Conservation (phyloP, 2,797 vertebrate species). For the Anabacerthia variegaticeps region DNA sequence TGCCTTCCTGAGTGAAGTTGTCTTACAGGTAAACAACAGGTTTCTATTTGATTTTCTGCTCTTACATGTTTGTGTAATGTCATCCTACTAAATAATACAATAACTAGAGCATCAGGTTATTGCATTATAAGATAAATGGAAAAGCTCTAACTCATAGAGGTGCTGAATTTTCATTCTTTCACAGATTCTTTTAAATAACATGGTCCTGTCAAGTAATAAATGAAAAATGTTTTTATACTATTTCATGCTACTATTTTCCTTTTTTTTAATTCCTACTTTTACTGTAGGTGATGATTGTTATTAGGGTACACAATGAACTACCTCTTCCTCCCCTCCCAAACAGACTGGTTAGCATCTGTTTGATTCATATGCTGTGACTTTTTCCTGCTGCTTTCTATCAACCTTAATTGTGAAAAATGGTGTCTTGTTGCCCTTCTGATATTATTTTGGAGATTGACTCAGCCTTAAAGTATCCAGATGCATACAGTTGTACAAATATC, state of each 20-base stretch:
- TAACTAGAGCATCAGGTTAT: not conserved
- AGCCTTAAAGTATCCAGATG: conserved; percentile 81
- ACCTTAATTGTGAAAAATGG: conserved; percentile 83
- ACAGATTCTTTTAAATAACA: not conserved
- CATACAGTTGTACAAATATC: conserved; percentile 78
- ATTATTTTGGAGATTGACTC: conserved; percentile 80
- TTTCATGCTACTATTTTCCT: not conserved
- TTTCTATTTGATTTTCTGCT: not conserved
- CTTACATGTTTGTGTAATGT: not conserved
- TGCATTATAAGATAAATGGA: not conserved
- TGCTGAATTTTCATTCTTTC: not conserved
- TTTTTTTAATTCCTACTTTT: not conserved
- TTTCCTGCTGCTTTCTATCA: conserved; percentile 88
- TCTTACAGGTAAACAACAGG: not conserved
- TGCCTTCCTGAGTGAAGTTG: not conserved
- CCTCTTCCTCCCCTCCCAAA: conserved; percentile 63
- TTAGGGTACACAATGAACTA: conserved; percentile 60
- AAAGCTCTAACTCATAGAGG: not conserved
- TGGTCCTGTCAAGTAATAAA: not conserved
- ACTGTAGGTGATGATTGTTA: conserved; percentile 64
- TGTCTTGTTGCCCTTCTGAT: conserved; percentile 81
- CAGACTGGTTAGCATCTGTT: conserved; percentile 75
- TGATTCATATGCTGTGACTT: conserved; percentile 82
- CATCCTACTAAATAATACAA: not conserved
- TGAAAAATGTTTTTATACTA: not conserved